Evolutionary conservation across 1,140 invertebrate species (phyloP).

Genomic region (Asobara japonica): DNA sequence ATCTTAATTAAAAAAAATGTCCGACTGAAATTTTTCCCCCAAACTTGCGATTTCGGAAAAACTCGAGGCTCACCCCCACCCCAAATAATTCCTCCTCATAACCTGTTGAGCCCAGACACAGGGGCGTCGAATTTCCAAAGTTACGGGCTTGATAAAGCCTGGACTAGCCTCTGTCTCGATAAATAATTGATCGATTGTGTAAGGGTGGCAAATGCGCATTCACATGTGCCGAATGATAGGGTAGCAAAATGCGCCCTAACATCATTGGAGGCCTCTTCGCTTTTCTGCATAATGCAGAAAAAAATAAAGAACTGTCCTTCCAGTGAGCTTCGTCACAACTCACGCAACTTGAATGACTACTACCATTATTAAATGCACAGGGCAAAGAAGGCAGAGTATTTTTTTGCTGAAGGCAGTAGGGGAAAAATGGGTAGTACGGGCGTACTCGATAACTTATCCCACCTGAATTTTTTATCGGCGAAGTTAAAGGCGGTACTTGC

Average conservation of each 20-base stretch:
- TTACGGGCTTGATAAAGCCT: constrained; percentile 7
- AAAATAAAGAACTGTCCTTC: neutral
- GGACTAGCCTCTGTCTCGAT: neutral
- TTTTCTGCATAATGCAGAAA: constrained; percentile 14
- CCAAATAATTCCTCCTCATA: no score
- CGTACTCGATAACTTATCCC: constrained; percentile 50
- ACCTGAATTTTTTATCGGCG: constrained; percentile 56
- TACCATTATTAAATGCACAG: constrained; percentile 2
- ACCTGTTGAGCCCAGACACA: constrained; percentile 2
- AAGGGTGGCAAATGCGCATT: neutral
- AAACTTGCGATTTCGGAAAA: no score
- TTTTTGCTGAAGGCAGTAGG: neutral
- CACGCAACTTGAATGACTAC: constrained; percentile 11
- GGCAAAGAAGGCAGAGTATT: neutral
- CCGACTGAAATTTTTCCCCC: no score
- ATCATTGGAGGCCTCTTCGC: neutral
- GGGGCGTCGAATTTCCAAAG: constrained; percentile 6
- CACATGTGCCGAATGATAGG: constrained; percentile 10
- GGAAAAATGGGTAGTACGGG: constrained; percentile 24
- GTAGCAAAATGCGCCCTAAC: neutral
- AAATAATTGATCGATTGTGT: constrained; percentile 5
- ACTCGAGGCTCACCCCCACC: no score
- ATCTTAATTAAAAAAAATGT: no score
- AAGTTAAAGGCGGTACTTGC: constrained; percentile 15
- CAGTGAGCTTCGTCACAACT: neutral